Evolutionary conservation across 2,797 vertebrate species (phyloP), one percentile per base, ranked within the genome.

Genomic region (Atherinosoma microstoma): DNA sequence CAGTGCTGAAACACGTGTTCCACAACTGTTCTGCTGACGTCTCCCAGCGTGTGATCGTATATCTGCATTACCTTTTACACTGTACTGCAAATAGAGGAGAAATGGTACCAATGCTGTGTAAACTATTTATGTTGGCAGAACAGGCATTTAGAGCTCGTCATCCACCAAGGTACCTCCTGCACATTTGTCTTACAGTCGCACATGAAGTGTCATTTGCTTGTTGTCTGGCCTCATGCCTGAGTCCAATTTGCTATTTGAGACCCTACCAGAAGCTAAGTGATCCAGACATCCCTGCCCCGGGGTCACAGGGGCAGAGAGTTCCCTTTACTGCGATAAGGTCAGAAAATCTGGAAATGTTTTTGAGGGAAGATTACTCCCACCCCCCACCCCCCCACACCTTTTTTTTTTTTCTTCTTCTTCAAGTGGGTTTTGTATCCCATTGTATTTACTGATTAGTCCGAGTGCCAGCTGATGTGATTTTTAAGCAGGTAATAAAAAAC

Each of bases 321-420:
- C 32, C 36, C 6, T 62, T 63, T 34, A 34, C n/a, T 2, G 9
- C 24, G 60, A 65, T 65, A 51, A 59, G 5, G 20, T 65, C 34
- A n/a, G 20, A 22, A 65, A 59, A 65, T 53, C 56, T 65, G 70
- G 45, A 73, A 65, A 64, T 29, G 34, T 29, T 72, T 62, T 54
- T 8, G 4, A 42, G 5, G n/a, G 4, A 7, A 27, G 15, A 60
- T 49, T 60, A n/a, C 3, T 6, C n/a, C n/a, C n/a, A n/a, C n/a
- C n/a, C n/a, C n/a, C n/a, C n/a, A n/a, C n/a, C n/a, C n/a, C n/a
- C n/a, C n/a, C n/a, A n/a, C n/a, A n/a, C 40, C 32, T n/a, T 22
- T 30, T 35, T 58, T 18, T n/a, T 38, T 54, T 57, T 58, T 34
- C 29, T 29, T 57, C 20, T 5, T 24, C 3, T 62, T 30, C 4